Conservation (phyloP, 2,113 vertebrate species). For the Panurus biarmicus region DNA sequence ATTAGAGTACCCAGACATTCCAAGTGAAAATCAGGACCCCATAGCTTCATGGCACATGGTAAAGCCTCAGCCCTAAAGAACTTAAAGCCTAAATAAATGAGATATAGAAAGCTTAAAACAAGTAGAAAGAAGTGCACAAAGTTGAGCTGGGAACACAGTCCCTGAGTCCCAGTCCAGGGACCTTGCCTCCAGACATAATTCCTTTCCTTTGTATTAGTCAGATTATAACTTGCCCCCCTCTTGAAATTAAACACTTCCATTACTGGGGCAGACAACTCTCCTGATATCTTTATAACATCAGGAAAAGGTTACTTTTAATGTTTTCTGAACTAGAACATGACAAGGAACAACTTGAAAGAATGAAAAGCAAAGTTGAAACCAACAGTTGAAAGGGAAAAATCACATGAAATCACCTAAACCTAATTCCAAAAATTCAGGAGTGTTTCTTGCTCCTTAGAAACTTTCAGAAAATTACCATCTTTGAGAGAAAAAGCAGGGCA, state of each 20-base stretch:
- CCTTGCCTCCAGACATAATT: not conserved
- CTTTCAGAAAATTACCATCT: not conserved
- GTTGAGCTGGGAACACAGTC: not conserved
- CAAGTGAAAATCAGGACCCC: not conserved
- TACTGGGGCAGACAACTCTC: conserved; percentile 6
- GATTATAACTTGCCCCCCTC: not conserved
- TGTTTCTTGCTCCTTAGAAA: not conserved
- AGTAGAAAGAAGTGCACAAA: not conserved
- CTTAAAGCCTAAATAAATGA: not conserved
- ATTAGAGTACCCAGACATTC: not conserved
- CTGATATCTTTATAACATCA: conserved; percentile 18
- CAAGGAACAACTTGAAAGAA: not conserved
- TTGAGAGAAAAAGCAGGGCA: not conserved
- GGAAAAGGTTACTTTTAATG: conserved; percentile 37
- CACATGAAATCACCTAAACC: not conserved
- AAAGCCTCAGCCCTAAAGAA: not conserved
- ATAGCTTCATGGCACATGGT: not conserved
- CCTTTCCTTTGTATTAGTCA: not conserved
- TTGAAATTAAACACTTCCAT: conserved; percentile 11
- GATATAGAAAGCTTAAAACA: not conserved
- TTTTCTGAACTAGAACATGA: conserved; percentile 15
- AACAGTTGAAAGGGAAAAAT: not conserved
- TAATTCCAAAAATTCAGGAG: not conserved
- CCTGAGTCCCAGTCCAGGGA: not conserved
- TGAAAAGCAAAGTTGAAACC: not conserved